phyloP scores from a whole-genome alignment of 2,888 invertebrate species.

The Arctia plantaginis region DNA sequence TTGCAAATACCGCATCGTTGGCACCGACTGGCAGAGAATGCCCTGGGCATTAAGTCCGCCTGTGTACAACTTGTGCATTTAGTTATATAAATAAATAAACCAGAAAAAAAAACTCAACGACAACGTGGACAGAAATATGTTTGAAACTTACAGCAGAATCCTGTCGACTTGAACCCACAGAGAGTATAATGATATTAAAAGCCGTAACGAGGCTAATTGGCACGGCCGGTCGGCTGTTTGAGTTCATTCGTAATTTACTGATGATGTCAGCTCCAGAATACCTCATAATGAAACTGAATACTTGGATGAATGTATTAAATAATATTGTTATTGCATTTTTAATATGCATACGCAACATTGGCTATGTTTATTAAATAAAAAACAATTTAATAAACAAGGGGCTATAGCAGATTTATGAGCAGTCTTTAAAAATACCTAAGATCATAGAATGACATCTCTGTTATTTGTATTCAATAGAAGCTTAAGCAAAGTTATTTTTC shows the following conservation, averaged over 20 bases:
- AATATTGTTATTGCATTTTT: neutral
- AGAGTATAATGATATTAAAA: conserved; percentile 42
- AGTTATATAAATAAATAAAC: too few species aligned
- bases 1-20: too few species aligned
- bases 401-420: neutral
- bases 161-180: conserved; percentile 13
- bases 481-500: too few species aligned
- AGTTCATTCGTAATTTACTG: conserved; percentile 5
- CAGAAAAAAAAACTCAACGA: neutral
- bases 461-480: too few species aligned
- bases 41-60: too few species aligned
- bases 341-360: neutral
- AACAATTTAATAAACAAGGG: neutral
- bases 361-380: neutral
- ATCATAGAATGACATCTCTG: too few species aligned
- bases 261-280: neutral
- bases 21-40: too few species aligned
- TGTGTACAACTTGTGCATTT: too few species aligned
- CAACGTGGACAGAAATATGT: neutral
- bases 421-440: too few species aligned
- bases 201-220: conserved; percentile 25
- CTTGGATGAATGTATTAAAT: neutral
- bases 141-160: conserved; percentile 4
- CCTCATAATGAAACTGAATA: neutral
- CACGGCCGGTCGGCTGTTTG: conserved; percentile 8